Base-by-base conservation (phyloP, 64 coral and sea anemone species). In the Catalaphyllia jardinei region DNA sequence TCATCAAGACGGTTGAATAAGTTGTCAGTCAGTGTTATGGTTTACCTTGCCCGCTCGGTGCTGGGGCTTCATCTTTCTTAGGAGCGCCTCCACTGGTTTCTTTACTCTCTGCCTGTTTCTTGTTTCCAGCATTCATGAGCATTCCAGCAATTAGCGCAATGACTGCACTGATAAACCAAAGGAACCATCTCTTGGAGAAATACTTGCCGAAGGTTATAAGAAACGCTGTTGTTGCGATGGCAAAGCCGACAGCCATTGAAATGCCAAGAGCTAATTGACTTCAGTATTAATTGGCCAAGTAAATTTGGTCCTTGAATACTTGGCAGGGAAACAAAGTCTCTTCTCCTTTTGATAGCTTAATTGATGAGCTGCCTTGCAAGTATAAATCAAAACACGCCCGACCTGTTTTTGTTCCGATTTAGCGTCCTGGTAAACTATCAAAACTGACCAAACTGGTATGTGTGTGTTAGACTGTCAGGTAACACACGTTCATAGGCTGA, bases 381-480 rank as follows among this genome's bases (percentile, higher is more conserved):
- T 22, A 24, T 46, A 5, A 77, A n/a, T 77, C 33, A 77, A 77
- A 50, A 46, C 74, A 46, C 39, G 39, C 39, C 4, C 1, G 16
- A 33, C 73, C 73, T 75, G 31, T 39, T 39, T 38, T 77, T 22
- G 35, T 29, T 11, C 25, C 24, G 25, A 69, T 77, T 77, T 77
- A 24, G 74, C 74, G 74, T 77, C 74, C 38, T 71, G 62, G 81
- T 24, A 39, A 35, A 85, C 62, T 52, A 14, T 71, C 62, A 69
- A 67, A 69, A 85, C 81, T 71, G 81, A 63, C 62, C 42, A 67
- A 69, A 85, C 81, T 71, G 81, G 81, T 85, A 24, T 25, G 42
- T 64, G 16, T 24, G 20, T 8, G 31, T 28, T 22, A 17, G 17
- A 0, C 1, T 52, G 81, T 28, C 63, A 71, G 25, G 19, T 20